Conservation (phyloP, 2,113 vertebrate species). For the Stomatorhinus ivindoensis region DNA sequence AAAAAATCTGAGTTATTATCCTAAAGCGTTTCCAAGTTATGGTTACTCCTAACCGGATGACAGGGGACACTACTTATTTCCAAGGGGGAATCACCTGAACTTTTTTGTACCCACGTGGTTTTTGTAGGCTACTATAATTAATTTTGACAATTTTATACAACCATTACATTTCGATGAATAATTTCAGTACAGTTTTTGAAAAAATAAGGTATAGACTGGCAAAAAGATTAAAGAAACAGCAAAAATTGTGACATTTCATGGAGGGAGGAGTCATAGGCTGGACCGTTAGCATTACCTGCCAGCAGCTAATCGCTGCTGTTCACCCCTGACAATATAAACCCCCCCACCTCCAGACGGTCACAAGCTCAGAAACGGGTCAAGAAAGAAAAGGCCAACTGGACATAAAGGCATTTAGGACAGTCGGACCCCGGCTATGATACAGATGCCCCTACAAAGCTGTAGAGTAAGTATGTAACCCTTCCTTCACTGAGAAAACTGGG, state of each 20-base stretch:
- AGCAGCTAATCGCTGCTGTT: not conserved
- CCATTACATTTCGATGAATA: not conserved
- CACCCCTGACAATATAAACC: not conserved
- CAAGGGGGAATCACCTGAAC: not conserved
- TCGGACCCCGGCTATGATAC: not conserved
- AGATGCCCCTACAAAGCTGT: not conserved
- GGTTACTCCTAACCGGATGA: not conserved
- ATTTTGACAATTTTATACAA: not conserved
- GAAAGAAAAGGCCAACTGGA: not conserved
- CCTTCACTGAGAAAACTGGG: not conserved
- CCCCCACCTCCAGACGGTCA: not conserved
- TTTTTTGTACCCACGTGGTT: not conserved
- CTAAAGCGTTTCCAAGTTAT: too few species aligned
- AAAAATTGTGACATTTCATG: not conserved
- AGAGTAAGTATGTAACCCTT: not conserved
- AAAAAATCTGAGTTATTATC: too few species aligned
- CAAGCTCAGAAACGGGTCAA: not conserved
- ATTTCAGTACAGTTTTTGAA: not conserved
- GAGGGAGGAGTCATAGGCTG: not conserved
- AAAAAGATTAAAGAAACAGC: not conserved
- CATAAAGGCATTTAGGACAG: not conserved
- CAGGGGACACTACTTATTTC: not conserved
- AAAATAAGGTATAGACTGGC: not conserved
- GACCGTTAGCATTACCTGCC: not conserved
- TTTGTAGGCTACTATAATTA: not conserved